A percentile compares a stretch with the other conserved stretches of the same genome.
These are phyloP conservation scores for Acleris laterana DNA, from an alignment of 2,888 invertebrate species.

Conservation along the genomic window DNA sequence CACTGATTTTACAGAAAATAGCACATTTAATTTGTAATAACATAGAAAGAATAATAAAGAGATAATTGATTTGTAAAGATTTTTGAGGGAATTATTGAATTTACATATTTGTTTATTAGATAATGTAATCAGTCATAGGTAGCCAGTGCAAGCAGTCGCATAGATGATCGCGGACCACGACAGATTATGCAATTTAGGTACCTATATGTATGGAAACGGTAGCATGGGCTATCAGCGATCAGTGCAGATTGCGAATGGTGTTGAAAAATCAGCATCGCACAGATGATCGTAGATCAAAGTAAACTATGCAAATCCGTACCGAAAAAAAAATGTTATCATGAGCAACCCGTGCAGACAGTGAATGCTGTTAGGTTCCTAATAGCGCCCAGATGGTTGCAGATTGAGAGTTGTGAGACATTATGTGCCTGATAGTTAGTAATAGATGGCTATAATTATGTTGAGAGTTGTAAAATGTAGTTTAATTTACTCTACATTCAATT, in stretches of 20 bases:
- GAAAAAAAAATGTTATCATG: no score
- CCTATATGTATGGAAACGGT: neutral
- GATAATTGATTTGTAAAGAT: no score
- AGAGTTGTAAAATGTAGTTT: no score
- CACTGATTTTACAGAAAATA: neutral
- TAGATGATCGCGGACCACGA: neutral
- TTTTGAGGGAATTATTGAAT: no score
- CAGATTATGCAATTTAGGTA: neutral
- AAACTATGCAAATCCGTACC: no score
- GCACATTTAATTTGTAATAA: neutral
- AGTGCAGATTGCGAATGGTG: conserved; percentile 13
- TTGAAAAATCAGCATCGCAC: neutral
- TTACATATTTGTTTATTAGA: no score
- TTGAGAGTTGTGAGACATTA: neutral
- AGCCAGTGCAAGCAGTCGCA: neutral
- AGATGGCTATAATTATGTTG: no score
- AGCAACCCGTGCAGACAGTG: no score
- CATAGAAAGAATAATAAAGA: neutral
- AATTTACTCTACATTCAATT: no score
- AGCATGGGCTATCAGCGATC: conserved; percentile 1
- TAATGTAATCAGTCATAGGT: no score
- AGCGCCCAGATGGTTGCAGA: neutral
- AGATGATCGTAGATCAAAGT: neutral
- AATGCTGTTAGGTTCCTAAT: no score
- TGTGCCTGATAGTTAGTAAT: no score